Conservation (phyloP, 2,888 invertebrate species). For the Ophion slaviceki region DNA sequence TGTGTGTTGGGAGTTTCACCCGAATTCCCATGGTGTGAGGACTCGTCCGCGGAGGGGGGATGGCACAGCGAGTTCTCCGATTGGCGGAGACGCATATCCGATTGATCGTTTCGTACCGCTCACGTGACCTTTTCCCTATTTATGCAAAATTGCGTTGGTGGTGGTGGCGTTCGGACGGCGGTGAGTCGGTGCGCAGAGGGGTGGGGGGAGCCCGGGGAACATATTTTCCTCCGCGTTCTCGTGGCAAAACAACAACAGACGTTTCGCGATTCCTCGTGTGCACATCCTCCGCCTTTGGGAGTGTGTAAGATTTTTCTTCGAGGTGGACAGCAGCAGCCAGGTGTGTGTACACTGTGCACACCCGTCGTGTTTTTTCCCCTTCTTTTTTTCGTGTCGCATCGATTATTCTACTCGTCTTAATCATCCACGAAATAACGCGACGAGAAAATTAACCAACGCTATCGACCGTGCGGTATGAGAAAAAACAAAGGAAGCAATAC, state of each 20-base stretch:
- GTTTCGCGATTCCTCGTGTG: constrained; percentile 56
- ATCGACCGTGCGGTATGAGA: constrained; percentile 14
- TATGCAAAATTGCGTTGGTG: constrained; percentile 71
- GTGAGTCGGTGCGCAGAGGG: not conserved
- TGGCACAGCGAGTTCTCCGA: constrained; percentile 51
- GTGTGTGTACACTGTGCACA: constrained; percentile 42
- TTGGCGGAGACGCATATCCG: constrained; percentile 70
- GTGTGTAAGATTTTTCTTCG: constrained; percentile 44
- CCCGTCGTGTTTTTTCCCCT: not conserved
- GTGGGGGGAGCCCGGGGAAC: constrained; percentile 48
- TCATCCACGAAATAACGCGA: not conserved
- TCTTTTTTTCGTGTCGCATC: constrained; percentile 14
- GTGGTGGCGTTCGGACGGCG: not conserved
- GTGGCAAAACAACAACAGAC: constrained; percentile 80
- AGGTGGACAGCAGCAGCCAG: constrained; percentile 4
- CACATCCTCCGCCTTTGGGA: constrained; percentile 4
- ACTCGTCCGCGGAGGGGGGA: not conserved
- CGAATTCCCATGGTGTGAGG: constrained; percentile 57
- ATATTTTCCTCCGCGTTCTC: constrained; percentile 76
- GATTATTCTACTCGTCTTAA: constrained; percentile 20
- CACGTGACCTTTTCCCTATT: constrained; percentile 80
- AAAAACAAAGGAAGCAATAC: not conserved
- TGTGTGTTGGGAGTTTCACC: constrained; percentile 18
- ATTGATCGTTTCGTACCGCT: constrained; percentile 74
- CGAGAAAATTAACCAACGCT: too few species aligned